Base-by-base conservation (phyloP, 2,888 invertebrate species). In the Cheilosia soror region DNA sequence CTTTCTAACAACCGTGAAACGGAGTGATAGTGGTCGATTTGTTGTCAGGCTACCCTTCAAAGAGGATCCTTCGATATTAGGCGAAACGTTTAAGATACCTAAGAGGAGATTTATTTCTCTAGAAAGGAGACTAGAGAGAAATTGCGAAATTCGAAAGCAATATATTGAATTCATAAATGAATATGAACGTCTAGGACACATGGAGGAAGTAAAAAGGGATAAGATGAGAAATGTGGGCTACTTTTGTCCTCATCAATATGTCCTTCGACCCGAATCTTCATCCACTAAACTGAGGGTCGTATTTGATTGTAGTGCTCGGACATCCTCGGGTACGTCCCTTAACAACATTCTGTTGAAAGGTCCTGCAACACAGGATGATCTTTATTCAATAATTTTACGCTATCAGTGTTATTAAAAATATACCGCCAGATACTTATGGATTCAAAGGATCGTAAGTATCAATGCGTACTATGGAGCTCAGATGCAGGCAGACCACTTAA, bases 301-400 rank as follows among this genome's bases (percentile, higher is more conserved):
- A 4, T 82, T 75, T n/a, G 72, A 83, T 66, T 63, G 49, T 2
- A 78, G 71, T 7, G 27, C 33, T n/a, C 44, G 51, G 13, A 75
- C 75, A 2, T 51, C 68, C 0, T n/a, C 66, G 5, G 83, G 87
- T 5, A n/a, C 87, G 1, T 85, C 87, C n/a, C 42, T 88, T 7
- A 90, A 89, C 62, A 87, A 88, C 3, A 42, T 76, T 5, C 80
- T 88, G 40, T 44, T 80, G 31, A 65, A 77, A 2, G 89, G 90
- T 0, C 89, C 81, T 3, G 58, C 60, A 0, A 33, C 88, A 7
- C 87, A 88, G 55, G 65, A 86, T 6, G 77, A 88, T 29, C 40
- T 89, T 5, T 51, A 20, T 4, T 6, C 5, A 11, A 44, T 44
- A 44, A n/a, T 11, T 11, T 13, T 44, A 5, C 79, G 83, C n/a